Conservation (phyloP, 2,113 vertebrate genomes). For the Proteles cristata region DNA sequence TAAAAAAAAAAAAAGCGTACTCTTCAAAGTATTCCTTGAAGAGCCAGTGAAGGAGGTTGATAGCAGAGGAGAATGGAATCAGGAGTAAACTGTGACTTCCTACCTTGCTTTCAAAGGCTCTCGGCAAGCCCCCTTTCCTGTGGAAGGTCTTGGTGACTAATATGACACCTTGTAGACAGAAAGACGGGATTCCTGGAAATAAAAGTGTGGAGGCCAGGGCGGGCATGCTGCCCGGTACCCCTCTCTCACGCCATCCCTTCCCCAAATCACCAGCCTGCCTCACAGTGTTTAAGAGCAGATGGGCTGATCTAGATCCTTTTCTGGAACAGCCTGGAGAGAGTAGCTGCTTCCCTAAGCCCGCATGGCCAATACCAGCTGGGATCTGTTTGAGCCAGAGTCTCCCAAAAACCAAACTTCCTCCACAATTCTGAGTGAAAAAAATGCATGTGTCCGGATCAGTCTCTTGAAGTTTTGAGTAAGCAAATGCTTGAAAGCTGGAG, state of each 20-base stretch:
- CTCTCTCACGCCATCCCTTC: background rate
- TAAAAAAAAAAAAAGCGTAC: background rate
- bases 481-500: too few relatives aligned
- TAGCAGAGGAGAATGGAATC: background rate
- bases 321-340: background rate
- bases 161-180: fast-evolving
- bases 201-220: fast-evolving
- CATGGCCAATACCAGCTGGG: fast-evolving
- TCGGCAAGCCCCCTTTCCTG: background rate
- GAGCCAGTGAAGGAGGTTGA: background rate
- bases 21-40: constrained; percentile 28
- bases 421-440: background rate
- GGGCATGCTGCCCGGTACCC: fast-evolving
- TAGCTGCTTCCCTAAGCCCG: background rate
- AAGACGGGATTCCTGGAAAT: background rate
- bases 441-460: background rate
- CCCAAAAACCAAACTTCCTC: background rate
- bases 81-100: background rate
- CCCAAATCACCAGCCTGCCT: fast-evolving
- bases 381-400: background rate
- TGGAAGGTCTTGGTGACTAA: background rate
- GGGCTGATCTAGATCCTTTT: background rate
- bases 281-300: fast-evolving
- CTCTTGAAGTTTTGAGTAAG: too few relatives aligned
- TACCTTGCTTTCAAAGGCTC: background rate